These are phyloP conservation scores for Meganola albula DNA, from an alignment of 2,888 invertebrate species.

Conservation along the genomic window DNA sequence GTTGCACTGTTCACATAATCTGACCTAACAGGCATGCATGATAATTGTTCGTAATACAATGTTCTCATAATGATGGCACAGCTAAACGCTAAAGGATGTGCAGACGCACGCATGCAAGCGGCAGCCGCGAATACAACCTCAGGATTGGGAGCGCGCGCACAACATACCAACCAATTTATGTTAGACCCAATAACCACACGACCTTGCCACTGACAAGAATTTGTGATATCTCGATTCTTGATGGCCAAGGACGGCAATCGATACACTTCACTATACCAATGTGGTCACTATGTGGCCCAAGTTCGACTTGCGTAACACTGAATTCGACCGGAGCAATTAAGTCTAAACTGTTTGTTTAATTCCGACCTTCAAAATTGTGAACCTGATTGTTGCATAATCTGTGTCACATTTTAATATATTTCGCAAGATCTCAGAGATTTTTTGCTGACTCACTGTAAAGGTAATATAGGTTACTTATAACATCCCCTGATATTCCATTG, in stretches of 20 bases:
- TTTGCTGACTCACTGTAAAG: no score
- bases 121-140: conserved; percentile 9
- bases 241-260: no score
- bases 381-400: not conserved
- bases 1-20: conserved; percentile 8
- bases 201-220: conserved; percentile 41
- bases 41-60: conserved; percentile 13
- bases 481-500: no score
- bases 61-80: conserved; percentile 16
- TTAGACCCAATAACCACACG: conserved; percentile 29
- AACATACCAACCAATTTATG: conserved; percentile 40
- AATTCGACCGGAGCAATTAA: conserved; percentile 8
- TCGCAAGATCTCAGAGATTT: no score
- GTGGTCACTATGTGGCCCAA: conserved; percentile 21
- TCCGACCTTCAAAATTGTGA: conserved; percentile 5
- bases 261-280: conserved; percentile 18
- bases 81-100: conserved; percentile 20
- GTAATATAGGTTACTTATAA: no score
- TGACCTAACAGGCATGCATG: conserved; percentile 12
- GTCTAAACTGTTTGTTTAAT: not conserved
- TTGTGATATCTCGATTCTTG: conserved; percentile 14
- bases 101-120: conserved; percentile 31
- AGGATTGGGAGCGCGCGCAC: conserved; percentile 41
- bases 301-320: conserved; percentile 18
- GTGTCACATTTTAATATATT: no score